Conservation (phyloP, 2,797 vertebrate genomes). For the Natrix natrix region DNA sequence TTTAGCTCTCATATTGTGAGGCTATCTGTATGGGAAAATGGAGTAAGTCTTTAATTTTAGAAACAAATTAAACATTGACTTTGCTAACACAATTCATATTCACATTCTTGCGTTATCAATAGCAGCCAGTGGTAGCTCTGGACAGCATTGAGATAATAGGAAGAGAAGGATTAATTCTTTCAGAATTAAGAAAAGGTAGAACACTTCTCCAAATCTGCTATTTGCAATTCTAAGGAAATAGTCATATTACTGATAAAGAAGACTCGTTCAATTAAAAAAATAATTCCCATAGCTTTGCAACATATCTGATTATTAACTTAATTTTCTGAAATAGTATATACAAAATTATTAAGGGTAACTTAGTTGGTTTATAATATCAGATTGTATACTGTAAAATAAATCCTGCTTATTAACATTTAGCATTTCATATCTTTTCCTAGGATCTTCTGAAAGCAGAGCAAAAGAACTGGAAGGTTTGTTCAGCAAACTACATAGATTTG, state of each 20-base stretch:
- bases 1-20: neutral
- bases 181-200: neutral
- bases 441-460: conserved; percentile 64
- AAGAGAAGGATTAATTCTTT: neutral
- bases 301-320: neutral
- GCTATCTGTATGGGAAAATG: neutral
- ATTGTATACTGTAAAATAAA: conserved; percentile 11
- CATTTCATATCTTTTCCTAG: conserved; percentile 57
- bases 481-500: conserved; percentile 71
- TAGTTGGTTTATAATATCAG: neutral
- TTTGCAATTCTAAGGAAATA: neutral
- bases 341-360: neutral
- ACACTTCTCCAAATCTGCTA: neutral
- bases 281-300: too few species aligned
- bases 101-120: neutral
- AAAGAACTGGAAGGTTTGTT: conserved; percentile 63
- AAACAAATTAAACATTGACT: neutral
- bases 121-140: neutral
- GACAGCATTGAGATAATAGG: neutral
- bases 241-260: neutral
- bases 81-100: neutral
- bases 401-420: neutral
- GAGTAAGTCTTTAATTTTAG: neutral
- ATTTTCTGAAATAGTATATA: neutral
- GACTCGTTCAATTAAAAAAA: neutral